A percentile compares a stretch with the other conserved stretches of the same genome.
Evolutionary conservation across 2,797 vertebrate genomes (phyloP).

Genomic region (Phoeniculus purpureus): DNA sequence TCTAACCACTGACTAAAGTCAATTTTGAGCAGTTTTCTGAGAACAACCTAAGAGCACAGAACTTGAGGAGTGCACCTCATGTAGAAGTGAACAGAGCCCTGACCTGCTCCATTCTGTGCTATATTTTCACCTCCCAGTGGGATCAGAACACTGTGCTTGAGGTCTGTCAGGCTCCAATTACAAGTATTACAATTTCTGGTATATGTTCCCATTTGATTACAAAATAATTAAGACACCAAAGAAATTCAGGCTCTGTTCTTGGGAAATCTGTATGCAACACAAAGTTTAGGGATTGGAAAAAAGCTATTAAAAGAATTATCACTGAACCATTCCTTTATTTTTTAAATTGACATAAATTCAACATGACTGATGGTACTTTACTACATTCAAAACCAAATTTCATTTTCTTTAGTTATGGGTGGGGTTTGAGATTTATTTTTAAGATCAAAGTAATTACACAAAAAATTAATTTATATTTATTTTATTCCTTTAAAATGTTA

Average conservation of each 20-base stretch:
- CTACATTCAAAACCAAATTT: neutral
- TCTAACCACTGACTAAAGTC: neutral
- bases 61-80: fast-evolving
- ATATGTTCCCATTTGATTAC: neutral
- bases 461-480: neutral
- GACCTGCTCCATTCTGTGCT: neutral
- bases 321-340: neutral
- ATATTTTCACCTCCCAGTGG: neutral
- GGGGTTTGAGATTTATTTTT: neutral
- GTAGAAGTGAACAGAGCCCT: neutral
- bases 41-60: neutral
- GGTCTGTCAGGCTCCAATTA: neutral
- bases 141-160: neutral
- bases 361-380: neutral
- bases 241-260: neutral
- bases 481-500: neutral
- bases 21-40: neutral
- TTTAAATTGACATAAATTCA: neutral
- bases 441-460: neutral
- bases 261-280: neutral
- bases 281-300: neutral
- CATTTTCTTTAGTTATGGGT: neutral
- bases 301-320: neutral
- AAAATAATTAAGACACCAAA: neutral
- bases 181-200: neutral